These are phyloP conservation scores for Volucella zonaria DNA, from an alignment of 2,888 invertebrate genomes.

Conservation along the genomic window DNA sequence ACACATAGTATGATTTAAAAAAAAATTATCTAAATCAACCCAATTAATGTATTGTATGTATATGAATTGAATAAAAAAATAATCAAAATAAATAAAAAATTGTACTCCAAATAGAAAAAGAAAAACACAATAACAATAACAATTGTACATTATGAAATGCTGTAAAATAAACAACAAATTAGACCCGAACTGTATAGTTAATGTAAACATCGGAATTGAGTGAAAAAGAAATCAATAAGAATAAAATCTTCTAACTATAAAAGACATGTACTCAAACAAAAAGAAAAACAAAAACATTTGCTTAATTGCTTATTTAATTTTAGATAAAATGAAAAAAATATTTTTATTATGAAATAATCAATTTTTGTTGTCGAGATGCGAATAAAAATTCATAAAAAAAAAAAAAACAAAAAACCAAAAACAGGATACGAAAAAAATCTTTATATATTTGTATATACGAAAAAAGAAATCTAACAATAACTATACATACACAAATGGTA, in stretches of 20 bases:
- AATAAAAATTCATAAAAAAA: conserved; percentile 2
- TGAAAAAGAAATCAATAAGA: conserved; percentile 43
- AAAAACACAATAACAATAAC: no score
- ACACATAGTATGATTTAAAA: neutral
- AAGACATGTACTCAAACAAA: conserved; percentile 1
- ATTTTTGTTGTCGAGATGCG: conserved; percentile 6
- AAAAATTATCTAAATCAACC: neutral
- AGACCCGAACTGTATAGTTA: conserved; percentile 9
- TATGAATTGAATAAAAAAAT: conserved; percentile 1
- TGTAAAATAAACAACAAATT: neutral
- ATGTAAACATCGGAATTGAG: conserved; percentile 56
- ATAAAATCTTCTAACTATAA: neutral
- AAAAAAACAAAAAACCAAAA: neutral
- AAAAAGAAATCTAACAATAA: conserved; percentile 31
- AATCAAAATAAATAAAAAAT: neutral
- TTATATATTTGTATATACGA: conserved; percentile 31
- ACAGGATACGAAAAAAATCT: neutral
- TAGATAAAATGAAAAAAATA: neutral
- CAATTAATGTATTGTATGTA: neutral
- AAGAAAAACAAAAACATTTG: neutral
- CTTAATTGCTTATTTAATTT: conserved; percentile 10
- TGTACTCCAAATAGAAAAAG: neutral
- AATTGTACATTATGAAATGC: neutral
- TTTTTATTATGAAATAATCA: neutral
- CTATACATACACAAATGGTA: conserved; percentile 29